Evolutionary conservation across 2,113 vertebrate genomes (phyloP).

Genomic region (Eptesicus fuscus): DNA sequence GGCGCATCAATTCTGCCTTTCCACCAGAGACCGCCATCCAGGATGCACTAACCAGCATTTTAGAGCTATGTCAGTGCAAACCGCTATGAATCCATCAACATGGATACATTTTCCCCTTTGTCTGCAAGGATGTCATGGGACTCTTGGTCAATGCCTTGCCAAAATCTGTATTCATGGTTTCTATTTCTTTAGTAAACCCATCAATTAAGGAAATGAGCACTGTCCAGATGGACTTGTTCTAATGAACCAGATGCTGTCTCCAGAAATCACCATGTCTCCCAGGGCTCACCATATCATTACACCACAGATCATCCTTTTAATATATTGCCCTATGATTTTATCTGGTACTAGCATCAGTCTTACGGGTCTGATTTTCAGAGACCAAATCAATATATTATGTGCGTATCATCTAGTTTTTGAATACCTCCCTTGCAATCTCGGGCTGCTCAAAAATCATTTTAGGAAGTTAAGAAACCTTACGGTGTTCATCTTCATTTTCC

Average conservation of each 20-base stretch:
- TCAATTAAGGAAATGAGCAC: slow-evolving; percentile 24
- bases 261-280: neutral
- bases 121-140: neutral
- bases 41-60: neutral
- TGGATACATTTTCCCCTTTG: neutral
- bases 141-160: neutral
- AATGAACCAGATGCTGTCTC: slow-evolving; percentile 14
- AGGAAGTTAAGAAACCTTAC: neutral
- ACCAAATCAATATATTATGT: neutral
- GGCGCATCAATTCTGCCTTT: neutral
- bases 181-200: neutral
- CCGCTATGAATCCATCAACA: neutral
- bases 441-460: neutral
- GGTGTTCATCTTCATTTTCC: neutral
- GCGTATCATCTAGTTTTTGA: neutral
- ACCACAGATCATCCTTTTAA: neutral
- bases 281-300: neutral
- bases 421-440: neutral
- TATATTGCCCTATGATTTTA: neutral
- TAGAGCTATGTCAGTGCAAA: neutral
- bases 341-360: neutral
- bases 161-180: neutral
- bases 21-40: neutral
- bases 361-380: neutral
- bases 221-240: slow-evolving; percentile 13